These are phyloP conservation scores for Drosophila pruinosa DNA, from an alignment of 1,140 invertebrate genomes.

Conservation along the genomic window DNA sequence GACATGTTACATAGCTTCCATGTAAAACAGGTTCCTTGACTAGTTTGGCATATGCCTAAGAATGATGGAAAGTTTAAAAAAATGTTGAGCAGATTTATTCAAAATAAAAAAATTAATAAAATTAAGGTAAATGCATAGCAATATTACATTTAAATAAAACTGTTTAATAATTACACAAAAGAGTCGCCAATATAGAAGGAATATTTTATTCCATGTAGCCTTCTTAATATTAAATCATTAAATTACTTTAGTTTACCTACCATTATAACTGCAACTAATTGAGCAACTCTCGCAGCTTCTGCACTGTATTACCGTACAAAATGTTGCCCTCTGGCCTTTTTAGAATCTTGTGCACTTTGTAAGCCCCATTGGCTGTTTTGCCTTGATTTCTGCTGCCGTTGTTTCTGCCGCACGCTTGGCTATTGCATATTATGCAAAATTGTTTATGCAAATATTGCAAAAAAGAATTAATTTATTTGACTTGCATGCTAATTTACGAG, in stretches of 20 bases:
- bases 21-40: neutral
- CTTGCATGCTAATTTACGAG: slow-evolving; percentile 80
- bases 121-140: no score
- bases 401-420: slow-evolving; percentile 32
- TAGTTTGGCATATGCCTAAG: neutral
- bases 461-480: slow-evolving; percentile 81
- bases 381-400: slow-evolving; percentile 33
- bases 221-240: neutral
- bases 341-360: slow-evolving; percentile 39
- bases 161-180: no score
- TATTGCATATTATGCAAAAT: slow-evolving; percentile 80
- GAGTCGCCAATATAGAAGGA: no score
- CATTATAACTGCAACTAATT: neutral
- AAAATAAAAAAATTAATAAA: no score
- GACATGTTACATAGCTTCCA: slow-evolving; percentile 28
- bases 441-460: slow-evolving; percentile 80
- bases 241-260: no score
- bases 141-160: no score
- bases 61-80: no score
- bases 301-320: neutral
- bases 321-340: slow-evolving; percentile 45
- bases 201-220: no score
- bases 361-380: slow-evolving; percentile 53
- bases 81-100: no score
- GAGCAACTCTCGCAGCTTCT: slow-evolving; percentile 14